These are phyloP conservation scores for Andrena bucephala DNA, from an alignment of 2,888 invertebrate genomes.

Conservation along the genomic window DNA sequence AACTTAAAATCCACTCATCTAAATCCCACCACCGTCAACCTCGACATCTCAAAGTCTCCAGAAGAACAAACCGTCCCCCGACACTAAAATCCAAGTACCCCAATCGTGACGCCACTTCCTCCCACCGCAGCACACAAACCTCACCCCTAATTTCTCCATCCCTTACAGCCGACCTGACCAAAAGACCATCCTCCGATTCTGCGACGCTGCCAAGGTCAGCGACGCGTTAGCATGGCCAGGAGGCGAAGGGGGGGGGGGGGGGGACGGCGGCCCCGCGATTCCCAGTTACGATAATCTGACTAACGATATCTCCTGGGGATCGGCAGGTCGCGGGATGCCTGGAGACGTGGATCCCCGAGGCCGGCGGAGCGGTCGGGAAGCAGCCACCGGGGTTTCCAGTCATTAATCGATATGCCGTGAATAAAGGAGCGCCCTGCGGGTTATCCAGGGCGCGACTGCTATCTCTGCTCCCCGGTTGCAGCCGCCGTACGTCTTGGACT, in stretches of 20 bases:
- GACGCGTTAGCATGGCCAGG: not conserved
- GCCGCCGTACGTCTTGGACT: slow-evolving; percentile 78
- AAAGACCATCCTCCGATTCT: not conserved
- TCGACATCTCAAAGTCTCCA: too few relatives aligned
- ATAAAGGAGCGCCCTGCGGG: slow-evolving; percentile 74
- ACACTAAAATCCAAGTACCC: too few relatives aligned
- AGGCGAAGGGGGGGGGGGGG: not conserved
- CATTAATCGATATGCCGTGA: slow-evolving; percentile 78
- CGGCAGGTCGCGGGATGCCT: slow-evolving; percentile 28
- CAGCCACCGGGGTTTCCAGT: slow-evolving; percentile 69
- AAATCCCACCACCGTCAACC: too few relatives aligned
- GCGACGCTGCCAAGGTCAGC: not conserved
- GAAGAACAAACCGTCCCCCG: too few relatives aligned
- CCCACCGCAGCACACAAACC: too few relatives aligned
- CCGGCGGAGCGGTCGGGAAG: slow-evolving; percentile 30
- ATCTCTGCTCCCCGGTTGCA: slow-evolving; percentile 72
- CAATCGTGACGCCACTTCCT: too few relatives aligned
- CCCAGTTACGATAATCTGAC: slow-evolving; percentile 52
- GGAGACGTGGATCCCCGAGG: slow-evolving; percentile 42
- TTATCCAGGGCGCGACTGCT: slow-evolving; percentile 74
- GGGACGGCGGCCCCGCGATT: slow-evolving; percentile 19
- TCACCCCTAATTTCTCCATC: too few relatives aligned
- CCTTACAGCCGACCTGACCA: too few relatives aligned
- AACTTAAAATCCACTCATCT: too few relatives aligned
- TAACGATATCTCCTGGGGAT: slow-evolving; percentile 58